Evolutionary conservation across 2,888 invertebrate genomes (phyloP), one percentile per base, ranked within the genome.

Genomic region (Erebia palarica): DNA sequence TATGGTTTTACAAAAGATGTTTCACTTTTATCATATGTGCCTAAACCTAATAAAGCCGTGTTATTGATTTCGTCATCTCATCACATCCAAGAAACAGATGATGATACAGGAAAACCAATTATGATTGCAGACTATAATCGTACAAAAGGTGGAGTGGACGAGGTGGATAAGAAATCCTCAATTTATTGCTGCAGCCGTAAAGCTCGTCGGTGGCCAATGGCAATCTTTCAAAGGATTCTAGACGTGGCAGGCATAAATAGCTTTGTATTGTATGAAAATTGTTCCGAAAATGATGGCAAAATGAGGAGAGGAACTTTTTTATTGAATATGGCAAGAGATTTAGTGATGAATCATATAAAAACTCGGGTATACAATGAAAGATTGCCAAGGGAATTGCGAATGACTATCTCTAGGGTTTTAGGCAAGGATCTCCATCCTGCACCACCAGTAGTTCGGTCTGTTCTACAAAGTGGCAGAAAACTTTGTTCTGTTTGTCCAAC

Each of bases 121-220:
- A 72, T 75, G 47, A 75, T 76, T 61, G 55, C 44, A 53, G 70
- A 70, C 44, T 75, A 76, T 64, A 75, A 75, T 68, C 49, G 53
- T 9, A 75, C 75, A 49, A 77, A 77, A 71, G 77, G 73, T 42
- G 77, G 75, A 13, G 74, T 75, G 8, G 9, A 65, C 27, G 53
- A 65, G 65, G 42, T 65, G 9, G 75, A 76, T 64, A 77, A 73
- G 47, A 71, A 68, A 53, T 68, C 68, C 55, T 65, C 71, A 3
- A 55, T 58, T 57, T 72, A 72, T 66, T 72, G 69, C 3, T 72
- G 63, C 42, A 57, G 57, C 66, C 69, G 72, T 53, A 65, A 53
- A 53, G 16, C 51, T 53, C 51, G 51, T 53, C 51, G n/a, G n/a
- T 53, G 51, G n/a, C 51, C 51, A 53, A 53, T 53, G 51, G 51